phyloP scores from a whole-genome alignment of 2,888 invertebrate genomes.

The Metalampra italica region DNA sequence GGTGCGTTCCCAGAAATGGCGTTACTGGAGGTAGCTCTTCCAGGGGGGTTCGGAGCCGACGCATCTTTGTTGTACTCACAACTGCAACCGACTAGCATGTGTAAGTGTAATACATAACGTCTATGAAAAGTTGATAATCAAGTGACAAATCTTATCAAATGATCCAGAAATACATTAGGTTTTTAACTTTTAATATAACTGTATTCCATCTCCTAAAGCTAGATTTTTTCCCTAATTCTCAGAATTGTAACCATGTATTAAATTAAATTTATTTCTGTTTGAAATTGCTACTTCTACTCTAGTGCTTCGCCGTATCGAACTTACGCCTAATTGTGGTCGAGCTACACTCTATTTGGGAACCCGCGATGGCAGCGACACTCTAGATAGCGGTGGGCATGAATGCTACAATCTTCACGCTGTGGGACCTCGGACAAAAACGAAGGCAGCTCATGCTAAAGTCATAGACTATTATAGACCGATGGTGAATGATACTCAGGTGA shows the following conservation, averaged over 20 bases:
- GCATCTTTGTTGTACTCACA: conserved; percentile 76
- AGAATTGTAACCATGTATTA: too few relatives aligned
- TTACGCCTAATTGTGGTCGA: conserved; percentile 37
- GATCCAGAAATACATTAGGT: too few relatives aligned
- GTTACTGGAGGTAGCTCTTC: conserved; percentile 79
- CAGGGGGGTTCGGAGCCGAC: conserved; percentile 81
- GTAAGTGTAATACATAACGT: conserved; percentile 44
- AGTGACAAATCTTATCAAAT: background rate
- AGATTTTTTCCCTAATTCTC: too few relatives aligned
- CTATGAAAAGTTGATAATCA: background rate
- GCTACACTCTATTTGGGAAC: conserved; percentile 56
- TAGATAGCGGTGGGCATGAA: conserved; percentile 33
- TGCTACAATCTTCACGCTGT: conserved; percentile 53
- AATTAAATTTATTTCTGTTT: too few relatives aligned
- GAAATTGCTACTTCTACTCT: background rate
- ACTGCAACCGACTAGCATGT: conserved; percentile 51
- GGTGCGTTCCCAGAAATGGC: conserved; percentile 74
- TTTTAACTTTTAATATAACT: too few relatives aligned
- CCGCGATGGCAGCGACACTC: conserved; percentile 24
- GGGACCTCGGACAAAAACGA: conserved; percentile 46
- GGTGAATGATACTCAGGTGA: conserved; percentile 73
- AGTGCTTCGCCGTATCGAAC: conserved; percentile 67
- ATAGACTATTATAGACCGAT: conserved; percentile 83
- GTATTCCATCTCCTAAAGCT: too few relatives aligned
- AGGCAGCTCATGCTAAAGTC: conserved; percentile 76